Evolutionary conservation across 2,888 invertebrate genomes (phyloP).

Genomic region (Fissipunctia ypsillon): DNA sequence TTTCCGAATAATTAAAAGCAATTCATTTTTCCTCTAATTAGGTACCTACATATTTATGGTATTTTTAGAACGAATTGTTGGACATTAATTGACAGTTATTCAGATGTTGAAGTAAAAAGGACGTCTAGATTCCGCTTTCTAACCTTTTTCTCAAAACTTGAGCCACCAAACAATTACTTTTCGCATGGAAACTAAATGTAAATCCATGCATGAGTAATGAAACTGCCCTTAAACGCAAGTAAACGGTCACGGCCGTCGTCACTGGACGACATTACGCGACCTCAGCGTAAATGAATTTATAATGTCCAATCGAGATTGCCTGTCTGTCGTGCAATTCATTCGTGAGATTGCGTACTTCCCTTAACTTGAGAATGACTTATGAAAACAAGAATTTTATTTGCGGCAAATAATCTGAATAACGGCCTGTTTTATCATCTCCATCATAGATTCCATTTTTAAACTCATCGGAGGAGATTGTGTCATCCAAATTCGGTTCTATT

Average conservation of each 20-base stretch:
- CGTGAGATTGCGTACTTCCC: slow-evolving; percentile 48
- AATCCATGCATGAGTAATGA: slow-evolving; percentile 24
- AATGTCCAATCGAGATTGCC: slow-evolving; percentile 46
- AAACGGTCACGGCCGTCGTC: slow-evolving; percentile 54
- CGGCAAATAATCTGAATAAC: not conserved
- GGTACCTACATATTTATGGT: too few relatives aligned
- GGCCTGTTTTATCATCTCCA: not conserved
- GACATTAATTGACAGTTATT: not conserved
- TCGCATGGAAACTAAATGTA: slow-evolving; percentile 8
- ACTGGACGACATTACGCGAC: slow-evolving; percentile 58
- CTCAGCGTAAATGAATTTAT: slow-evolving; percentile 62
- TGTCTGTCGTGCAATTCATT: slow-evolving; percentile 25
- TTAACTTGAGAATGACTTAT: slow-evolving; percentile 19
- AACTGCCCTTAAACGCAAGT: slow-evolving; percentile 50
- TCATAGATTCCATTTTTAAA: not conserved
- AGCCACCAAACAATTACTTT: not conserved
- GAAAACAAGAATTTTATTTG: not conserved
- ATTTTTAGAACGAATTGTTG: not conserved
- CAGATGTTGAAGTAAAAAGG: not conserved
- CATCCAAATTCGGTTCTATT: not conserved
- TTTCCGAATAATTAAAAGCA: not conserved
- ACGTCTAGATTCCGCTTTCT: not conserved
- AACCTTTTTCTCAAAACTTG: not conserved
- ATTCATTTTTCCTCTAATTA: too few relatives aligned
- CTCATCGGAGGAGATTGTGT: not conserved